Base-by-base conservation (phyloP, 2,113 vertebrate genomes). In the Anguilla rostrata region DNA sequence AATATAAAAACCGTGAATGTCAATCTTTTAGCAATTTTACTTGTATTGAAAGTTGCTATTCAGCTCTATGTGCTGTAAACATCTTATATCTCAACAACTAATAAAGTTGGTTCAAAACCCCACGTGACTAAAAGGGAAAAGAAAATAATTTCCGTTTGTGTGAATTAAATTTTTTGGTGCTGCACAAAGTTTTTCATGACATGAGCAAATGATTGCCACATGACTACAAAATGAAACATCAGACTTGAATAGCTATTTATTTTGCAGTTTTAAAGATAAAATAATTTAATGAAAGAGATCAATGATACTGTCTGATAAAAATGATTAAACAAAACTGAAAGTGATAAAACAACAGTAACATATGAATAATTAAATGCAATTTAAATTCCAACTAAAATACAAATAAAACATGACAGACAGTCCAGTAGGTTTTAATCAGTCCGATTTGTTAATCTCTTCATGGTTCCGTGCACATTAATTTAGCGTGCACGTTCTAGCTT, bases 321-420 rank as follows among this genome's bases (percentile, higher is more conserved):
- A 71, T n/a, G 26, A 71, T 26, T 20, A 40, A 79, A 39, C 11
- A 7, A 79, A 40, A 22, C 71, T 79, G 78, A 79, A 39, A 79
- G 15, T 46, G 39, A 79, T 79, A 39, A 39, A 79, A 6, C n/a
- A 78, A 14, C 11, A 9, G 39, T 79, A 16, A 79, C 78, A 16
- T 39, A 79, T 39, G 34, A 39, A 39, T 39, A 39, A 39, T 79
- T 78, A 14, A 78, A 79, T 79, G 11, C 14, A 79, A 39, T 39
- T 79, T 39, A 34, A 39, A 40, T 79, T 71, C 63, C 26, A 5
- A 75, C 26, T 34, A 75, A 75, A 29, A 75, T 75, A 26, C 71
- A 75, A 75, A n/a, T 75, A 75, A 5, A 34, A 75, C 71, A 75
- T 75, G 71, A 29, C 71, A 75, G 71, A 75, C n/a, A 75, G 71